A percentile compares a stretch with the other conserved stretches of the same genome.
Conservation (phyloP, 2,113 vertebrate genomes). For the Mastomys coucha region DNA sequence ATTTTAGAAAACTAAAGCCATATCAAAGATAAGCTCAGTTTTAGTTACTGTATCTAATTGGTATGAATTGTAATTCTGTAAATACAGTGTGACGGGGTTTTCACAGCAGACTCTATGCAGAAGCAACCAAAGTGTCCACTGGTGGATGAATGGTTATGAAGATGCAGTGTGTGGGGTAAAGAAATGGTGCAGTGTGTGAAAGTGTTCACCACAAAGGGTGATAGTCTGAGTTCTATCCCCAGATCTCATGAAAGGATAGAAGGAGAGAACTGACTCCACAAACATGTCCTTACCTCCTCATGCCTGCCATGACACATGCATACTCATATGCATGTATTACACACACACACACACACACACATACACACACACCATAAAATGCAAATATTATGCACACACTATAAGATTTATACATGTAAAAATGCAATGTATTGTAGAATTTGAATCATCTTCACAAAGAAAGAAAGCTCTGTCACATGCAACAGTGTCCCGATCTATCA, state of each 20-base stretch:
- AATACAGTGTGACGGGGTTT: not conserved
- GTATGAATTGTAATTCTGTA: not conserved
- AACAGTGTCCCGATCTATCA: too few species aligned
- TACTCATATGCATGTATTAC: not conserved
- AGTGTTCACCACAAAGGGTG: not conserved
- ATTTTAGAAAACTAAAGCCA: slow-evolving; percentile 29
- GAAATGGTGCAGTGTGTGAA: not conserved
- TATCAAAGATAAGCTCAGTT: not conserved
- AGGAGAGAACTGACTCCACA: not conserved
- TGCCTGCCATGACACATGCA: not conserved
- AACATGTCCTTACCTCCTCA: not conserved
- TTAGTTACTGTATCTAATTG: not conserved
- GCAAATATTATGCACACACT: too few species aligned
- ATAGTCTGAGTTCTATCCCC: not conserved
- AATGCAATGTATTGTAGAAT: not conserved
- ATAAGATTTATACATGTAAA: not conserved
- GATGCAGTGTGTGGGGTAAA: not conserved
- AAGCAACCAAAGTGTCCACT: not conserved
- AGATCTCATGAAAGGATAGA: not conserved
- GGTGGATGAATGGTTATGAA: not conserved
- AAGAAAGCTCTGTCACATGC: not conserved
- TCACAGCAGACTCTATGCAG: not conserved
- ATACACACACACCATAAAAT: not conserved
- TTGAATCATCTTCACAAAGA: not conserved
- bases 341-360: not conserved